These are phyloP conservation scores for Schizotus pectinicornis DNA, from an alignment of 2,888 invertebrate genomes.

Conservation along the genomic window DNA sequence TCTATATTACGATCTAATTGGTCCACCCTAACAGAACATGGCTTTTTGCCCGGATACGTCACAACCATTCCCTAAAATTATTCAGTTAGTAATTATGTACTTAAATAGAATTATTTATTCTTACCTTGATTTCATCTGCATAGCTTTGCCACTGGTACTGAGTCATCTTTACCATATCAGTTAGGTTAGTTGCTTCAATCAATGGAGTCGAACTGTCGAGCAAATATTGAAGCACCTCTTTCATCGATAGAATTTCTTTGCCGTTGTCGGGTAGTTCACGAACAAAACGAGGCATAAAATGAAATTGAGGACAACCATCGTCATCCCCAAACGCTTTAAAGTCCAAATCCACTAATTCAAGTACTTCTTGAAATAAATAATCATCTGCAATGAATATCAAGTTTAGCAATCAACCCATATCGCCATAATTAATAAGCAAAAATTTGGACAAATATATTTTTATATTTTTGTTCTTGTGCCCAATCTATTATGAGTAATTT, in stretches of 20 bases:
- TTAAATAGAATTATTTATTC: too few species aligned
- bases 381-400: slow-evolving; percentile 69
- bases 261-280: slow-evolving; percentile 84
- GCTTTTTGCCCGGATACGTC: slow-evolving; percentile 91
- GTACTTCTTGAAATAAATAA: slow-evolving; percentile 86
- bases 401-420: too few species aligned
- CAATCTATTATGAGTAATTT: too few species aligned
- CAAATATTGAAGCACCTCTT: slow-evolving; percentile 87
- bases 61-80: slow-evolving; percentile 85
- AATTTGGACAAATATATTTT: too few species aligned
- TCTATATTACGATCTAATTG: slow-evolving; percentile 84
- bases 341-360: slow-evolving; percentile 92
- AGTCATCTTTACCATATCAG: slow-evolving; percentile 73
- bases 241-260: slow-evolving; percentile 92
- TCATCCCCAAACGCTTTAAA: slow-evolving; percentile 72
- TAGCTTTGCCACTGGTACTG: slow-evolving; percentile 92
- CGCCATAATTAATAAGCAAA: too few species aligned
- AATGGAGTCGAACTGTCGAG: slow-evolving; percentile 78
- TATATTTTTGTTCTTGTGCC: too few species aligned
- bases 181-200: slow-evolving; percentile 72
- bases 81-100: too few species aligned
- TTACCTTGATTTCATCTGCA: slow-evolving; percentile 80
- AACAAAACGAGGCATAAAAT: slow-evolving; percentile 96
- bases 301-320: slow-evolving; percentile 86
- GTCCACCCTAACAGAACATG: slow-evolving; percentile 93